phyloP scores from a whole-genome alignment of 2,113 vertebrate genomes.

The Elaphurus davidianus region DNA sequence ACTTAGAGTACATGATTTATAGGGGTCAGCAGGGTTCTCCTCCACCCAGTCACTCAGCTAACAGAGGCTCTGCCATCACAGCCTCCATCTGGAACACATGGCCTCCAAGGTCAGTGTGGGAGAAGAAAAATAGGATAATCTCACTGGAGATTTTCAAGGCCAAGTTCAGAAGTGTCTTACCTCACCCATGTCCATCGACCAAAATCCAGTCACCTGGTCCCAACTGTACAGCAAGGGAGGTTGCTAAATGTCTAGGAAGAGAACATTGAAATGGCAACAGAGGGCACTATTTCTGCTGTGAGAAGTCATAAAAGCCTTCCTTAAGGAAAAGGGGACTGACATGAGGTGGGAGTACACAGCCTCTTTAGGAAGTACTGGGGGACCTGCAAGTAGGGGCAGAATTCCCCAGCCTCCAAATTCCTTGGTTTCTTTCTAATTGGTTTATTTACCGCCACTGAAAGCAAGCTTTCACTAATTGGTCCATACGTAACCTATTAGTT shows the following conservation, averaged over 20 bases:
- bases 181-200: not conserved
- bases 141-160: not conserved
- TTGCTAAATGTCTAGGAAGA: not conserved
- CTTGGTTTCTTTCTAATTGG: not conserved
- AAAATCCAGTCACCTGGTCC: not conserved
- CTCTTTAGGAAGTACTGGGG: not conserved
- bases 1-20: not conserved
- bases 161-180: not conserved
- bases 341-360: not conserved
- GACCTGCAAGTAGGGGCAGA: not conserved
- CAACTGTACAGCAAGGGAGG: not conserved
- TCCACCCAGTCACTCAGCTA: not conserved
- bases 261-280: not conserved
- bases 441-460: not conserved
- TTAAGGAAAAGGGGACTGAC: not conserved
- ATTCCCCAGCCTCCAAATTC: not conserved
- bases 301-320: not conserved
- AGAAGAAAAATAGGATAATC: not conserved
- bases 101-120: not conserved
- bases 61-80: not conserved
- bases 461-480: not conserved
- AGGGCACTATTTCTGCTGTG: not conserved
- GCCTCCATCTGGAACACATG: not conserved
- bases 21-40: not conserved
- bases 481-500: not conserved